Evolutionary conservation across 2,888 invertebrate species (phyloP).

Genomic region (Ophioninae sp.): DNA sequence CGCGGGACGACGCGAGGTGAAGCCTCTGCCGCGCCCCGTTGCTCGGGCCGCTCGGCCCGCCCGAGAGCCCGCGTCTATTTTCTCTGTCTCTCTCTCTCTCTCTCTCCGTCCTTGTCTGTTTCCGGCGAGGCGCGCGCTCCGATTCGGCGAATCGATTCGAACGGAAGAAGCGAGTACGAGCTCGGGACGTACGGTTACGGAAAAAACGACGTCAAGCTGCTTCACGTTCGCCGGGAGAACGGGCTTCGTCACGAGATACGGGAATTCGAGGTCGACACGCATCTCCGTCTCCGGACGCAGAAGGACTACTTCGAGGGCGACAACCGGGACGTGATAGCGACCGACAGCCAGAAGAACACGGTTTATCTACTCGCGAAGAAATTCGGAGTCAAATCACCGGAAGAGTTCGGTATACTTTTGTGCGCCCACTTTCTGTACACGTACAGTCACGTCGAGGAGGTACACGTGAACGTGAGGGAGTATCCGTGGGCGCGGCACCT

Average conservation of each 20-base stretch:
- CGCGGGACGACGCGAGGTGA: slow-evolving; percentile 65
- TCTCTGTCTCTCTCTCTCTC: no score
- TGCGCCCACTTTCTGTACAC: slow-evolving; percentile 89
- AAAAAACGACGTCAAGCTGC: slow-evolving; percentile 88
- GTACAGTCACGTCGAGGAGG: slow-evolving; percentile 89
- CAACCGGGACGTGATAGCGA: slow-evolving; percentile 90
- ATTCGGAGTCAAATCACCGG: slow-evolving; percentile 89
- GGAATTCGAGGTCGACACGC: slow-evolving; percentile 89
- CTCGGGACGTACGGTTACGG: slow-evolving; percentile 88
- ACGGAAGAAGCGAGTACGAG: slow-evolving; percentile 81
- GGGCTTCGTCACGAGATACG: slow-evolving; percentile 85
- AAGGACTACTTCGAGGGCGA: slow-evolving; percentile 89
- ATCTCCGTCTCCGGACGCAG: slow-evolving; percentile 86
- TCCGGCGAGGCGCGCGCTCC: no score
- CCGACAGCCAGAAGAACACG: slow-evolving; percentile 92
- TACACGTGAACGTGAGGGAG: slow-evolving; percentile 87
- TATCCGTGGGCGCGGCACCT: slow-evolving; percentile 89
- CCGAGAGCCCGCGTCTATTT: neutral
- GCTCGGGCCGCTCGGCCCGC: neutral
- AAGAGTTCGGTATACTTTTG: slow-evolving; percentile 89
- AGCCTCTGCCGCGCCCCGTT: neutral
- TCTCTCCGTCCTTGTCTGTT: no score
- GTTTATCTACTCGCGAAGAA: slow-evolving; percentile 91
- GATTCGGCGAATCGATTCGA: neutral
- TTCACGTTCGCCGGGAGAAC: slow-evolving; percentile 87